Evolutionary conservation across 2,888 invertebrate genomes (phyloP).

Genomic region (Mycalesis mineus): DNA sequence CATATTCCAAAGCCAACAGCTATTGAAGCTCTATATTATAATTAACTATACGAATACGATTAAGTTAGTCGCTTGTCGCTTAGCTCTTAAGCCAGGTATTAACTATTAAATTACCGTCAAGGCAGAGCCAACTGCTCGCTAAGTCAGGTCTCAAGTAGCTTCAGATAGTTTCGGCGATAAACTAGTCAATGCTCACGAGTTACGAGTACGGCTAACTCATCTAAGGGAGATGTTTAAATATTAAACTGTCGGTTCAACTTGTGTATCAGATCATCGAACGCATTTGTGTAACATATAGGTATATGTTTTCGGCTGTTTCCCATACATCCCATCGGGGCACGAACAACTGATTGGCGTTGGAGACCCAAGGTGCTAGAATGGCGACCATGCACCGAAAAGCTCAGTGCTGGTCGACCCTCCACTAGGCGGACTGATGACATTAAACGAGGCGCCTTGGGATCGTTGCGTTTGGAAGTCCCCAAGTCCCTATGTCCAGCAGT

Average conservation of each 20-base stretch:
- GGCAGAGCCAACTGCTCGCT: conserved; percentile 16
- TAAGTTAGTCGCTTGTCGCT: not conserved
- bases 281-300: not conserved
- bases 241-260: conserved; percentile 7
- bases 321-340: too few relatives aligned
- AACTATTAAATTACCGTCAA: conserved; percentile 22
- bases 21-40: too few relatives aligned
- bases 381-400: too few relatives aligned
- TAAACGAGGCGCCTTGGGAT: too few relatives aligned
- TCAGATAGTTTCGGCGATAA: conserved; percentile 16
- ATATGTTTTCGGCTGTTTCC: too few relatives aligned
- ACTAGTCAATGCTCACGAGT: conserved; percentile 5
- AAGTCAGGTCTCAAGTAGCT: conserved; percentile 23
- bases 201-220: conserved; percentile 6
- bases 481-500: too few relatives aligned
- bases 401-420: too few relatives aligned
- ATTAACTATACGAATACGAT: not conserved
- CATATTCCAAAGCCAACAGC: not conserved
- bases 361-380: too few relatives aligned
- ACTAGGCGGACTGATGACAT: too few relatives aligned
- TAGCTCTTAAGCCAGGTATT: conserved; percentile 7
- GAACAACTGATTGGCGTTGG: too few relatives aligned
- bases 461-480: too few relatives aligned
- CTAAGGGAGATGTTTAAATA: conserved; percentile 11
- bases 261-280: not conserved